Conservation (phyloP, 2,888 invertebrate genomes). For the Meganola albula region DNA sequence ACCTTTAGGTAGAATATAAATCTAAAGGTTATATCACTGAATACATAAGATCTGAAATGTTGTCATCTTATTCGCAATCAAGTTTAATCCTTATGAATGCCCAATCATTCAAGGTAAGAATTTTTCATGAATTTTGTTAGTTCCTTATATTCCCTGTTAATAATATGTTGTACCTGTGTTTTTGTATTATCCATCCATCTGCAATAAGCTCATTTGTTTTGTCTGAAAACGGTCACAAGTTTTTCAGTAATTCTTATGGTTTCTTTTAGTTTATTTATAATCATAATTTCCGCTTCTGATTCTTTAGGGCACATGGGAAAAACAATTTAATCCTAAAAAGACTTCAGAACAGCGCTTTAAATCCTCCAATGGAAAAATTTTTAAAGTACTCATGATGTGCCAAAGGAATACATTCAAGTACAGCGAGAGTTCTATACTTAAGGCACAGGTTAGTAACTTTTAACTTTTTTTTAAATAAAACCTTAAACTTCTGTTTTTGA, state of each 20-base stretch:
- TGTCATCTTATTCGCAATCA: neutral
- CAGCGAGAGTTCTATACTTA: neutral
- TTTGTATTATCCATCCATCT: too few relatives aligned
- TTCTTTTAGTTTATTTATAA: too few relatives aligned
- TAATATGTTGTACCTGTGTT: too few relatives aligned
- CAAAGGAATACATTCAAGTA: neutral
- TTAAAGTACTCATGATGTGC: conserved; percentile 5
- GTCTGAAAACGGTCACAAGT: too few relatives aligned
- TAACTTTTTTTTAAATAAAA: too few relatives aligned
- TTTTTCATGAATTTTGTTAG: too few relatives aligned
- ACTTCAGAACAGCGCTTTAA: conserved; percentile 4
- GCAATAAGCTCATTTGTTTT: too few relatives aligned
- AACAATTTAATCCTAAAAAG: conserved; percentile 6
- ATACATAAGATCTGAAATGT: conserved; percentile 5
- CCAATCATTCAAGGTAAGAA: conserved; percentile 9
- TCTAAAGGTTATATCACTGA: conserved; percentile 8
- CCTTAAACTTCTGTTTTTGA: too few relatives aligned
- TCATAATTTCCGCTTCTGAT: too few relatives aligned
- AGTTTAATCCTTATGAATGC: conserved; percentile 15
- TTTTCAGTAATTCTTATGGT: too few relatives aligned
- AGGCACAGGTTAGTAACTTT: conserved; percentile 11
- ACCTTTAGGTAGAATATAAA: conserved; percentile 9
- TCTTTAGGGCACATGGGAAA: conserved; percentile 13
- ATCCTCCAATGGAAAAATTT: neutral
- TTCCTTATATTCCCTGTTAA: too few relatives aligned